Evolutionary conservation across 2,113 vertebrate species (phyloP), one percentile per base, ranked within the genome.

Genomic region (Circaetus cinerascens): DNA sequence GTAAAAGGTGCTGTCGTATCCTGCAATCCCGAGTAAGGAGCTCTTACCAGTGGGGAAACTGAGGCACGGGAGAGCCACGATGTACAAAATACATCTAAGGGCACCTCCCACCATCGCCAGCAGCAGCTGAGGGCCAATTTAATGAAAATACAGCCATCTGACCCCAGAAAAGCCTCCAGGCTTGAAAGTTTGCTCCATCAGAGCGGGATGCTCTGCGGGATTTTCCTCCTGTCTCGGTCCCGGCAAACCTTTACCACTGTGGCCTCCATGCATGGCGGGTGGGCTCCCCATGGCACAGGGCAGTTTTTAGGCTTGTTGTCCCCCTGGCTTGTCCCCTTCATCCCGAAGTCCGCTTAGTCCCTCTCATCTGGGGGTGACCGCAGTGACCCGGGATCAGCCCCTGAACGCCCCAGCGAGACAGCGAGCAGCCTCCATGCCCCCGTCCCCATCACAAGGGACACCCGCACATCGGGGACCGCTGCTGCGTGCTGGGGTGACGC

Each of bases 201-300:
- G 43, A 55, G 43, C 0, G 0, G 9, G 19, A 17, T 34, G 34
- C 25, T 57, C 9, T 53, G 59, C 1, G 1, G 40, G 29, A 29
- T 71, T 82, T 45, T 68, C 51, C 15, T 63, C 60, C 60, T 18
- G 7, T 27, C 43, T 45, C 0, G 0, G 19, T 57, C 57, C 17
- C 11, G 5, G 60, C 51, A 93, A 88, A 62, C 30, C 36, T 74
- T 69, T 30, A 50, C 10, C 34, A 30, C 41, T 16, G 0, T 3
- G 12, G 43, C 19, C 34, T 27, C 63, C 0, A 0, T 3, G 32
- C 27, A 8, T 2, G 7, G 29, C 3, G 1, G 36, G 15, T 0
- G 5, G 38, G 73, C 3, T 71, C n/a, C 43, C 45, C 29, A 15
- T 0, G 1, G 29, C 77, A 53, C 0, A 1, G 77, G 53, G 2